phyloP scores from a whole-genome alignment of 2,113 vertebrate species.

The Xenopus borealis region DNA sequence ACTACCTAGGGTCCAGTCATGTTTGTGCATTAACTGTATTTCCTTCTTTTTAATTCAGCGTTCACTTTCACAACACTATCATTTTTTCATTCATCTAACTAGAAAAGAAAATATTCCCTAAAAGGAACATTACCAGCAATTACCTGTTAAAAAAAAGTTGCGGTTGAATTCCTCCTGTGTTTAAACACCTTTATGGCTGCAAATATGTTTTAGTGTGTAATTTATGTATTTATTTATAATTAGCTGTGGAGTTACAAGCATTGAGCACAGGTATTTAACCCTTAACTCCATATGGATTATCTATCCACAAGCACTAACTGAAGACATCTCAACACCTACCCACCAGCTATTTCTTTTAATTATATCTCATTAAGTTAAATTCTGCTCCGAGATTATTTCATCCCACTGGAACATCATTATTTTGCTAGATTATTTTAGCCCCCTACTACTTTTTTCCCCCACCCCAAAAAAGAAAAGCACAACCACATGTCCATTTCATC shows the following conservation, averaged over 20 bases:
- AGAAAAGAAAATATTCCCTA: too few species aligned
- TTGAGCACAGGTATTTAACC: conserved; percentile 1
- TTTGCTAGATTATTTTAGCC: conserved; percentile 61
- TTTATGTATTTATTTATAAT: neutral
- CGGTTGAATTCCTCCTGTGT: neutral
- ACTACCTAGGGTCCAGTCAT: too few species aligned
- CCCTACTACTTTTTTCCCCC: neutral
- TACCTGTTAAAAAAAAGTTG: too few species aligned
- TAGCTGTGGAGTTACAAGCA: neutral
- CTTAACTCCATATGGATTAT: neutral
- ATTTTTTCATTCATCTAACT: too few species aligned
- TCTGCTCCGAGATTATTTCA: conserved; percentile 71
- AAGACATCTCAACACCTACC: conserved; percentile 9
- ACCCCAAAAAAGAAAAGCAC: neutral
- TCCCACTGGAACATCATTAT: conserved; percentile 85
- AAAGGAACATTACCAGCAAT: too few species aligned
- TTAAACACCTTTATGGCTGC: neutral
- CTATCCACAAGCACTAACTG: neutral
- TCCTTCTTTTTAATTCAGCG: too few species aligned
- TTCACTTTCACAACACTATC: too few species aligned
- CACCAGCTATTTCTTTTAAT: conserved; percentile 62
- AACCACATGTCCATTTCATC: conserved; percentile 89
- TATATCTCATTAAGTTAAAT: conserved; percentile 77
- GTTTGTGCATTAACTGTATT: too few species aligned
- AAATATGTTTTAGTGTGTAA: too few species aligned